Evolutionary conservation across 2,888 invertebrate genomes (phyloP).

Genomic region (Onthophagus sagittarius): DNA sequence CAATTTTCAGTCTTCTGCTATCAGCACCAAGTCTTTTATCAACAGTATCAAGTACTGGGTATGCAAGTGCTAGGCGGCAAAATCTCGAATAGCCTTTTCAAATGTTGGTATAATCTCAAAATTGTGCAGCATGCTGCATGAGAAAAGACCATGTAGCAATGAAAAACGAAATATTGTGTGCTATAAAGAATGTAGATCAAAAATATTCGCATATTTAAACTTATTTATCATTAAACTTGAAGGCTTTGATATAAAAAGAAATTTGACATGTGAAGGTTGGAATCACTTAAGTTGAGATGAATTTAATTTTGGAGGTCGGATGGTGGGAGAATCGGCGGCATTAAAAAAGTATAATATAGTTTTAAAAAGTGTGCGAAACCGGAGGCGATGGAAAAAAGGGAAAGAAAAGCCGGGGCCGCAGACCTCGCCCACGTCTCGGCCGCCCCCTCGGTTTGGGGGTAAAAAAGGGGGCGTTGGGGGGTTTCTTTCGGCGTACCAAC

Average conservation of each 20-base stretch:
- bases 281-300: slow-evolving; percentile 3
- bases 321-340: slow-evolving; percentile 26
- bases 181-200: no score
- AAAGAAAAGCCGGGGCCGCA: slow-evolving; percentile 25
- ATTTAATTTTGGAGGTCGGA: slow-evolving; percentile 24
- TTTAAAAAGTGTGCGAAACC: slow-evolving; percentile 47
- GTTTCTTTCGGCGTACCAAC: slow-evolving; percentile 4
- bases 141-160: no score
- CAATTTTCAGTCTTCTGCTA: no score
- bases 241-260: no score
- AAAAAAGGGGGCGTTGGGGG: slow-evolving; percentile 21
- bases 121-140: no score
- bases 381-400: slow-evolving; percentile 32
- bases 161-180: no score
- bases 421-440: not conserved
- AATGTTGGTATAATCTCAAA: no score
- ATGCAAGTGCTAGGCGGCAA: no score
- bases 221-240: not conserved
- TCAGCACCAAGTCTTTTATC: no score
- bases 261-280: not conserved
- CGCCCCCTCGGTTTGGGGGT: slow-evolving; percentile 18
- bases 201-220: no score
- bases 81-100: no score
- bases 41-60: no score
- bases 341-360: slow-evolving; percentile 46